Conservation (phyloP, 2,113 vertebrate genomes). For the Cebus imitator region DNA sequence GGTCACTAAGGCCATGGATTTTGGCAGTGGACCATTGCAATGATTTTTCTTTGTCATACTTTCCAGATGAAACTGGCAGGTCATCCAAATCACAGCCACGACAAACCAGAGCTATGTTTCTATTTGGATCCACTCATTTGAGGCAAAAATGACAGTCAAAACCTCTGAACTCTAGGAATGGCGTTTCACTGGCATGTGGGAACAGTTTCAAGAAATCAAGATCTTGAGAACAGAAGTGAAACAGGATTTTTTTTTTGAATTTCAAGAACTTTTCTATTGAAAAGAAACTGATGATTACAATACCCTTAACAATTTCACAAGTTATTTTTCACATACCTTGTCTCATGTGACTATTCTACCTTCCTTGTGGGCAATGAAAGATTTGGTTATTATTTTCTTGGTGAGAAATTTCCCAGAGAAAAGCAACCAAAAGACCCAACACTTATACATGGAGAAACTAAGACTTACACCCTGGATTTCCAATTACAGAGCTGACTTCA, state of each 20-base stretch:
- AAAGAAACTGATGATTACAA: not conserved
- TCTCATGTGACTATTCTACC: not conserved
- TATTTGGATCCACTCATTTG: not conserved
- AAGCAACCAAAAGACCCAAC: not conserved
- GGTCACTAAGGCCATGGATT: not conserved
- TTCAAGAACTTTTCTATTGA: not conserved
- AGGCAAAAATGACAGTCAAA: not conserved
- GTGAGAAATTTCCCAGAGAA: not conserved
- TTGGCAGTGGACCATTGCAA: no score
- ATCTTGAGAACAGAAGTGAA: not conserved
- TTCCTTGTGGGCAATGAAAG: no score
- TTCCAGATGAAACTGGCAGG: not conserved
- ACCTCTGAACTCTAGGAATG: not conserved
- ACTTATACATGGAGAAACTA: fast-evolving
- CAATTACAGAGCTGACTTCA: no score
- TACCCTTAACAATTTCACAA: not conserved
- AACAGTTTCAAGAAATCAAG: not conserved
- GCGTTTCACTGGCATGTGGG: not conserved
- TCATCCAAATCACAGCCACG: no score
- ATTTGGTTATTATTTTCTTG: not conserved
- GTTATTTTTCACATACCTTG: not conserved
- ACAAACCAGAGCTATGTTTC: not conserved
- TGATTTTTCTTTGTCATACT: not conserved
- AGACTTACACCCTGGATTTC: not conserved
- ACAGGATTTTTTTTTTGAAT: not conserved